phyloP scores from a whole-genome alignment of 2,113 vertebrate species.

The Brienomyrus brachyistius region DNA sequence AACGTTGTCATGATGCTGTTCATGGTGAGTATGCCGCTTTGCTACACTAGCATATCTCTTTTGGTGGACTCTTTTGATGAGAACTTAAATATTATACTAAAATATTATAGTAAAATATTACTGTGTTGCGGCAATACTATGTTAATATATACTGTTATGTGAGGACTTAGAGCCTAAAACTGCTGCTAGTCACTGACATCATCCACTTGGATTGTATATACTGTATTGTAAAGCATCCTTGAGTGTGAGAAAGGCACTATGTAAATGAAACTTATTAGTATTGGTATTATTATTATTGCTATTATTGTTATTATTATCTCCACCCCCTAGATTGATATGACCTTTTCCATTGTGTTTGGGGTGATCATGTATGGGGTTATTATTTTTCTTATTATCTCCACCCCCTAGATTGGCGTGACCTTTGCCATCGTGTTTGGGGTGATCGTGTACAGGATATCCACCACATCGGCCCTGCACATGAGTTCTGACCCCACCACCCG shows the following conservation, averaged over 20 bases:
- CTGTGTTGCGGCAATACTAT: not conserved
- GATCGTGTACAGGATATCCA: constrained; percentile 93
- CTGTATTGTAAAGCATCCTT: too few species aligned
- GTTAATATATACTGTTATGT: not conserved
- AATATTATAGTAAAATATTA: not conserved
- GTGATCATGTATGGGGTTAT: too few species aligned
- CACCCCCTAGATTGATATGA: too few species aligned
- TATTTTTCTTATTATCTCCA: not conserved
- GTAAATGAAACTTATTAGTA: not conserved
- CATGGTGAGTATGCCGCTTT: constrained; percentile 71
- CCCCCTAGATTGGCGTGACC: constrained; percentile 78
- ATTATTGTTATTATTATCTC: not conserved
- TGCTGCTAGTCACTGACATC: not conserved
- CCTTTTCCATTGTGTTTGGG: too few species aligned
- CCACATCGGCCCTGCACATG: constrained; percentile 84
- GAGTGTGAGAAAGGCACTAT: not conserved
- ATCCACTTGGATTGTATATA: not conserved
- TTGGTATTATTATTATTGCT: not conserved
- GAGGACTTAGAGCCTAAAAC: not conserved
- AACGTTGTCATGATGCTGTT: constrained; percentile 86
- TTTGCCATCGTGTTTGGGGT: constrained; percentile 95
- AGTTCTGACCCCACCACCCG: constrained; percentile 79
- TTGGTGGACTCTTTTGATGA: not conserved
- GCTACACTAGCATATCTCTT: not conserved
- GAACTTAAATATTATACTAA: not conserved